Percentiles rank a stretch among this genome's conserved stretches.
Evolutionary conservation across 2,888 invertebrate species (phyloP).

Genomic region (Gryllus longicercus): DNA sequence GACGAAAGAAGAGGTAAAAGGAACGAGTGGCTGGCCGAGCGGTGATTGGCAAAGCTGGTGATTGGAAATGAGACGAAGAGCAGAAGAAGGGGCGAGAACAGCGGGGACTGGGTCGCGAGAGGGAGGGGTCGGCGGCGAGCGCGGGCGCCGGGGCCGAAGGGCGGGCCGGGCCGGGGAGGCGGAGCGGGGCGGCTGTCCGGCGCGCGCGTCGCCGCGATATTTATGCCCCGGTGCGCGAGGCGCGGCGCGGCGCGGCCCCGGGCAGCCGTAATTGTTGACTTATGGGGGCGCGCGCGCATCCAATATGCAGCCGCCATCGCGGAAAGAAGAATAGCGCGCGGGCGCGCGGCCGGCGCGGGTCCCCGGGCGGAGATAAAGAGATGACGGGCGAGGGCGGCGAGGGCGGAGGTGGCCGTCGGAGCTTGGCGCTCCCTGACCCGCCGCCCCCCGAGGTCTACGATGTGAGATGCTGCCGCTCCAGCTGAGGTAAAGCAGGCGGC

Average conservation of each 20-base stretch:
- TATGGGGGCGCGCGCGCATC: slow-evolving; percentile 1
- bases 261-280: slow-evolving; percentile 17
- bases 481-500: neutral
- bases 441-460: neutral
- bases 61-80: no score
- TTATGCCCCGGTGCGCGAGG: neutral
- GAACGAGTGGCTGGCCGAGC: no score
- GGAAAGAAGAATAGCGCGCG: neutral
- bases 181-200: neutral
- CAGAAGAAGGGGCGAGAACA: no score
- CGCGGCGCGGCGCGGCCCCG: neutral
- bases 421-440: neutral
- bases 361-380: slow-evolving; percentile 17
- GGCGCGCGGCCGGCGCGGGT: neutral
- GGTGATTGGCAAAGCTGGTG: no score
- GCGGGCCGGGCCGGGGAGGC: neutral
- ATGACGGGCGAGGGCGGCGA: neutral
- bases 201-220: neutral
- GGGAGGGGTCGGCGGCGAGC: no score
- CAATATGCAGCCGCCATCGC: slow-evolving; percentile 17
- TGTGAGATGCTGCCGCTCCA: neutral
- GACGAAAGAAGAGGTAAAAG: no score
- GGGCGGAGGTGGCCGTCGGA: neutral
- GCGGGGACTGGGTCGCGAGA: no score
- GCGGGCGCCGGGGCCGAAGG: neutral